phyloP scores from a whole-genome alignment of 2,888 invertebrate genomes.

The Pyrgus malvae region DNA sequence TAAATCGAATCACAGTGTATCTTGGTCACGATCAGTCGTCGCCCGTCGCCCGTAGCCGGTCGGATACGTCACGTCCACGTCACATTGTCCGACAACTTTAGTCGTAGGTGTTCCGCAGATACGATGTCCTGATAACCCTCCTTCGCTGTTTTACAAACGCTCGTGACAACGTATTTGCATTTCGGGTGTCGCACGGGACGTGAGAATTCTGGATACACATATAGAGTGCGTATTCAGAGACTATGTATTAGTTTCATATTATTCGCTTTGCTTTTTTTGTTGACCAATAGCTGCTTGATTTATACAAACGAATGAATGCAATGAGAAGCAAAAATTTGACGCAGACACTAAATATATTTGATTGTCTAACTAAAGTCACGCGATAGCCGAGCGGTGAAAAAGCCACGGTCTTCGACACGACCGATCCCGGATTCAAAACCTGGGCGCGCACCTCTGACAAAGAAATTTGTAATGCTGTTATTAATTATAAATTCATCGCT shows the following conservation, averaged over 20 bases:
- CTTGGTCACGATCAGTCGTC: conserved; percentile 67
- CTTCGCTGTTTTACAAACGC: conserved; percentile 53
- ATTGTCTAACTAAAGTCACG: too few species aligned
- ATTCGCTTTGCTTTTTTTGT: too few species aligned
- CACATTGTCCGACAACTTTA: conserved; percentile 41
- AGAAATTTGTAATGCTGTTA: too few species aligned
- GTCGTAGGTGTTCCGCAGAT: conserved; percentile 43
- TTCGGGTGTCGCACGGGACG: conserved; percentile 50
- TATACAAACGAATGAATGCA: too few species aligned
- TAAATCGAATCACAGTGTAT: conserved; percentile 60
- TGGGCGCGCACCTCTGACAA: too few species aligned
- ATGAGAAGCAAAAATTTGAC: too few species aligned
- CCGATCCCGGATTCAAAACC: too few species aligned
- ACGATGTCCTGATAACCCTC: conserved; percentile 54
- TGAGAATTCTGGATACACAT: conserved; percentile 41
- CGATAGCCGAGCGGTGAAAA: too few species aligned
- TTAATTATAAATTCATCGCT: too few species aligned
- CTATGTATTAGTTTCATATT: not conserved
- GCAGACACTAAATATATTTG: too few species aligned
- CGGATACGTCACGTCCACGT: conserved; percentile 44
- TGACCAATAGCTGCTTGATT: too few species aligned
- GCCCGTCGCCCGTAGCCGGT: conserved; percentile 45
- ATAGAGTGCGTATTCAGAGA: not conserved
- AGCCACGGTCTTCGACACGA: too few species aligned
- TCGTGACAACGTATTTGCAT: conserved; percentile 66